Evolutionary conservation across 2,888 invertebrate species (phyloP), one percentile per base, ranked within the genome.

Genomic region (Scaptomyza parva): DNA sequence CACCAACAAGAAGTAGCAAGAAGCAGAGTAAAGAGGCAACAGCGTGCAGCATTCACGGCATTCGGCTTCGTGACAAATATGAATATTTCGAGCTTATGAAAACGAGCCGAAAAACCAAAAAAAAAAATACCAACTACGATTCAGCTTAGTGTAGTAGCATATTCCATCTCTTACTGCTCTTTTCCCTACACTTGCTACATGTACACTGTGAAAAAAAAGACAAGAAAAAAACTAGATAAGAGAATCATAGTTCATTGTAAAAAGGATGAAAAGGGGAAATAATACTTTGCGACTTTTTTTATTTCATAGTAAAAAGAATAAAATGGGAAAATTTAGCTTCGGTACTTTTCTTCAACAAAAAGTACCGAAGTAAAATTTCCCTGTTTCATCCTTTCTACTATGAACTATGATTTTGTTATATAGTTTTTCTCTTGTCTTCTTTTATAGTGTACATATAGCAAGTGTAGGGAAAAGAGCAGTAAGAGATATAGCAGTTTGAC

Each of bases 1-100:
- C 44, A 53, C 50, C 11, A 28, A 11, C 43, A 24, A 14, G 6
- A 7, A 35, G 11, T 3, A 28, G 11, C 11, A 33, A 33, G 12
- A 33, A n/a, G n/a, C n/a, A n/a, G n/a, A n/a, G n/a, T n/a, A n/a
- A n/a, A n/a, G n/a, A n/a, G 7, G 3, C 37, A 37, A 37, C 48
- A 33, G 33, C 47, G 20, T 47, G 47, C 48, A 35, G 44, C 59
- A 53, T 52, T 59, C 58, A 52, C 41, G 52, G 60, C 50, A 58
- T 61, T 68, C 60, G 73, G 81, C 77, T 82, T 82, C 82, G 82
- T 82, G 82, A 82, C 82, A 82, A 82, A 82, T 86, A 82, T 82
- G 87, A 82, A 82, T 82, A 85, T 86, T 86, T 82, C 70, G 76
- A 86, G 87, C 76, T 72, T 84, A 70, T 48, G 65, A 64, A 66